Evolutionary conservation across 2,888 invertebrate species (phyloP).

Genomic region (Melikaiella ostensackeni): DNA sequence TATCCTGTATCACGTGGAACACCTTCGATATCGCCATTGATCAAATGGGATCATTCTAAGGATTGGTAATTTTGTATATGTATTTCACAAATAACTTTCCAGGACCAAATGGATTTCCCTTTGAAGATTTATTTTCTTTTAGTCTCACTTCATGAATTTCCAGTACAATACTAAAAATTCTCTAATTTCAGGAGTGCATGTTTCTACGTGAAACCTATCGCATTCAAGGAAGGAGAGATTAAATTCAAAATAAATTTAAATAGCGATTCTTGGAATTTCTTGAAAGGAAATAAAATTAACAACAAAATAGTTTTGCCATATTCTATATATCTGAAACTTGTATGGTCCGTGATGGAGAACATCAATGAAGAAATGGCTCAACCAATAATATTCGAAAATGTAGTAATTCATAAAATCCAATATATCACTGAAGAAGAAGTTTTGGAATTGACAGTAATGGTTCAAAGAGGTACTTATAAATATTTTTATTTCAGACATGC

Average conservation of each 20-base stretch:
- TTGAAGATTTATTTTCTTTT: too few relatives aligned
- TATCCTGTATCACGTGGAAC: constrained; percentile 80
- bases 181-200: constrained; percentile 73
- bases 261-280: constrained; percentile 73
- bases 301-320: constrained; percentile 81
- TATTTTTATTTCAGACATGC: too few relatives aligned
- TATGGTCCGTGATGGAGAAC: constrained; percentile 78
- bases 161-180: too few relatives aligned
- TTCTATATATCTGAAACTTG: constrained; percentile 79
- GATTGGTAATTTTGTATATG: constrained; percentile 49
- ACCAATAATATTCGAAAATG: constrained; percentile 64
- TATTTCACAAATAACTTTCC: not conserved
- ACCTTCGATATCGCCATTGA: constrained; percentile 78
- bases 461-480: constrained; percentile 59
- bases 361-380: constrained; percentile 74
- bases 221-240: constrained; percentile 59
- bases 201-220: constrained; percentile 64
- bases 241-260: constrained; percentile 63
- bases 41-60: constrained; percentile 57
- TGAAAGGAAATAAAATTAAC: constrained; percentile 80
- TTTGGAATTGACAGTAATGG: constrained; percentile 66
- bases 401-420: constrained; percentile 77
- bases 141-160: too few relatives aligned
- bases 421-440: constrained; percentile 78
- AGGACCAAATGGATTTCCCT: too few relatives aligned